Evolutionary conservation across 2,888 invertebrate species (phyloP).

Genomic region (Meteorus colon): DNA sequence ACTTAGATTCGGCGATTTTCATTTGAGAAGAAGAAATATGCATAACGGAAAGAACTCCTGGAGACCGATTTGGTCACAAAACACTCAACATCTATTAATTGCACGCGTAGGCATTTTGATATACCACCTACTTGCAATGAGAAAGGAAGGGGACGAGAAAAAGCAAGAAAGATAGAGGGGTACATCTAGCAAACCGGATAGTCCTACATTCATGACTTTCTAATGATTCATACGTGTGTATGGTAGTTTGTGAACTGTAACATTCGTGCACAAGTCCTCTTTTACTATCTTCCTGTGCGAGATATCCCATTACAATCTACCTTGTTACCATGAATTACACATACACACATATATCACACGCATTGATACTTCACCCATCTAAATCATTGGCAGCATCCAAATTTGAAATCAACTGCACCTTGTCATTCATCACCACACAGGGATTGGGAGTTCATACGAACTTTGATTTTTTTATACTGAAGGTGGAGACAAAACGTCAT

Average conservation of each 20-base stretch:
- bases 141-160: background rate
- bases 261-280: background rate
- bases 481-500: too few species aligned
- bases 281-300: background rate
- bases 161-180: background rate
- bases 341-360: too few species aligned
- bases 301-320: background rate
- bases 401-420: too few species aligned
- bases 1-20: too few species aligned
- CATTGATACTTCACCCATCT: too few species aligned
- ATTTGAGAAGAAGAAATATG: too few species aligned
- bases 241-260: slow-evolving; percentile 3
- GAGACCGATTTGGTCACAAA: background rate
- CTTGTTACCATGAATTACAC: too few species aligned
- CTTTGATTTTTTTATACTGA: too few species aligned
- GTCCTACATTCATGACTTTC: slow-evolving; percentile 66
- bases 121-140: slow-evolving; percentile 12
- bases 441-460: too few species aligned
- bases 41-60: background rate
- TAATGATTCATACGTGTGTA: slow-evolving; percentile 57
- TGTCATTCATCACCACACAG: too few species aligned
- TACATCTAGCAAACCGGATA: slow-evolving; percentile 33
- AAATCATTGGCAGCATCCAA: too few species aligned
- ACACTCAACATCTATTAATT: background rate
- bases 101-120: background rate